Evolutionary conservation across 1,140 invertebrate species (phyloP), one percentile per base, ranked within the genome.

Genomic region (Conus ventricosus): DNA sequence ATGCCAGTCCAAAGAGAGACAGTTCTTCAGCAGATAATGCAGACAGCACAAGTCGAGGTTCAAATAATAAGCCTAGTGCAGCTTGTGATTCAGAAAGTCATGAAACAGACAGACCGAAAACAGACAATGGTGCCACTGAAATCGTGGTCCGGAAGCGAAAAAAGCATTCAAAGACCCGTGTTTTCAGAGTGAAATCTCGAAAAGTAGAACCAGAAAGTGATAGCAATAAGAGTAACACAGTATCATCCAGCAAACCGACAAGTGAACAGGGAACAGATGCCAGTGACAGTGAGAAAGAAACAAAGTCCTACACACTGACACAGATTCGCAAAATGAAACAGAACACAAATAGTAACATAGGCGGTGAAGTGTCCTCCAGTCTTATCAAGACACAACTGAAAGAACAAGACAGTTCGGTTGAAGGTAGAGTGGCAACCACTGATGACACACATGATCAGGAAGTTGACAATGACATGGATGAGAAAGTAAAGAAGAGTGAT

Each of bases 271-370:
- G 67, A 20, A 23, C 67, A 71, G 67, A 71, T 71, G 67, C 17
- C 67, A 71, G 67, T 71, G 67, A 71, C 67, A 71, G 67, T 71
- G 67, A 71, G 23, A 71, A 71, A 23, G 67, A 71, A 71, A 71
- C 67, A 11, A 71, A n/a, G 67, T 71, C 67, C 6, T 71, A 71
- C 67, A 63, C 60, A 63, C 76, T 80, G 25, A 81, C 39, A 20
- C 80, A 54, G 51, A 81, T 81, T 0, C 80, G 17, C 8, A 54
- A 78, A 78, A 78, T 51, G 39, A 78, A 78, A 39, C 11, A 51
- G 25, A 39, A 39, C 39, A 39, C 39, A 39, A 78, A 78, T 10
- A 81, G 11, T 54, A 55, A 54, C 27, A 15, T 17, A 54, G 76
- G 8, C 17, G 8, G 80, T 53, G 51, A 13, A 81, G 51, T 81